Evolutionary conservation across 92 coral and sea anemone species (phyloP).

Genomic region (Porites divaricata): DNA sequence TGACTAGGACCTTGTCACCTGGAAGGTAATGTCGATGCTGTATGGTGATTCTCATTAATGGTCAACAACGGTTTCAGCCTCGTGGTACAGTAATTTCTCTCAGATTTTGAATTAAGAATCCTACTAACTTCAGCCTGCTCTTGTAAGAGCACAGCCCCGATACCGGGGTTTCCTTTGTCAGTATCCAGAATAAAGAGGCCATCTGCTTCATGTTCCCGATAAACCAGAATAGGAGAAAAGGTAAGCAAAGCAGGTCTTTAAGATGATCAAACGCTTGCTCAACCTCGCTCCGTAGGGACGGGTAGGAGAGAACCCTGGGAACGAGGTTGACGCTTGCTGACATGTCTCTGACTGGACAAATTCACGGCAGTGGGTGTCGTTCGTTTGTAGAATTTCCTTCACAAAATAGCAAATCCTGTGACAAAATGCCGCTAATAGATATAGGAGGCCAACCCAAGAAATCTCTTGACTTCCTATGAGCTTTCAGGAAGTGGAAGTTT

Average conservation of each 20-base stretch:
- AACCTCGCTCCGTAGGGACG: too few relatives aligned
- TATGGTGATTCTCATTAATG: slow-evolving; percentile 39
- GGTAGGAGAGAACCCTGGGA: too few relatives aligned
- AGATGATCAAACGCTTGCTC: slow-evolving; percentile 41
- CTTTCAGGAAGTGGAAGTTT: slow-evolving; percentile 41
- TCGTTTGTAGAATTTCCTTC: slow-evolving; percentile 59
- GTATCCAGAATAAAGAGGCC: slow-evolving; percentile 51
- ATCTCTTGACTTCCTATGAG: slow-evolving; percentile 54
- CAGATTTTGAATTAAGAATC: slow-evolving; percentile 44
- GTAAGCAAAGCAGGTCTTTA: slow-evolving; percentile 49
- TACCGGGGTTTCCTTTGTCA: slow-evolving; percentile 60
- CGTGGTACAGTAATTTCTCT: slow-evolving; percentile 53
- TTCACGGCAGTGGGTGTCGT: slow-evolving; percentile 55
- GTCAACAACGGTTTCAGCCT: slow-evolving; percentile 44
- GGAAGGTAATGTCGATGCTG: slow-evolving; percentile 44
- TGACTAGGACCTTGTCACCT: slow-evolving; percentile 28
- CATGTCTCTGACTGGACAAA: background rate
- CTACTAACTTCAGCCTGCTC: slow-evolving; percentile 43
- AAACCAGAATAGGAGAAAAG: slow-evolving; percentile 54
- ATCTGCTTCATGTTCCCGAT: slow-evolving; percentile 14
- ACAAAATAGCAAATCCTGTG: slow-evolving; percentile 53
- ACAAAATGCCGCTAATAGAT: slow-evolving; percentile 63
- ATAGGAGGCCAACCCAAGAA: slow-evolving; percentile 67
- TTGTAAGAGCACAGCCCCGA: slow-evolving; percentile 65
- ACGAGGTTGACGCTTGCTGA: slow-evolving; percentile 29